A percentile compares a stretch with the other conserved stretches of the same genome.
phyloP scores from a whole-genome alignment of 1,140 invertebrate genomes.

The Hyles vespertilio region DNA sequence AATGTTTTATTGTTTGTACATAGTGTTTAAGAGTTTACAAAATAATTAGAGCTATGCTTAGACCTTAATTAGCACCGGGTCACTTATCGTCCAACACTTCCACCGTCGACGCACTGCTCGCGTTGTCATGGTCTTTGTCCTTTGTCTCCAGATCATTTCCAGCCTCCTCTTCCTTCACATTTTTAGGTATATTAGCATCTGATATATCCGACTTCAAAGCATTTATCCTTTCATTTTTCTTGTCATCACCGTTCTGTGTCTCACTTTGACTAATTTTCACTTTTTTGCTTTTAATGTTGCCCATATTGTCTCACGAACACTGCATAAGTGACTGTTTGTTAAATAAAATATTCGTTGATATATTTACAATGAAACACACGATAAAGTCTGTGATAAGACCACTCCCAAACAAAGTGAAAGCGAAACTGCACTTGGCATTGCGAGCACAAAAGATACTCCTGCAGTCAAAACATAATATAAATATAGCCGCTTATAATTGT shows the following conservation, averaged over 20 bases:
- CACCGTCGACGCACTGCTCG: conserved; percentile 63
- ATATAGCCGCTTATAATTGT: conserved; percentile 32
- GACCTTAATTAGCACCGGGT: conserved; percentile 14
- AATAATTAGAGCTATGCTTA: background rate
- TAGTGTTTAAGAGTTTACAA: background rate
- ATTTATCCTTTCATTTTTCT: conserved; percentile 44
- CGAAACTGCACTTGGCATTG: conserved; percentile 49
- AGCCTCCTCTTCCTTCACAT: conserved; percentile 16
- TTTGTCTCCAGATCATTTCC: conserved; percentile 25
- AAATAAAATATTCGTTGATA: conserved; percentile 34
- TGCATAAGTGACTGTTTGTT: conserved; percentile 31
- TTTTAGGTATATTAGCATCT: conserved; percentile 24
- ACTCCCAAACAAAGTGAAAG: conserved; percentile 41
- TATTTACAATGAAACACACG: conserved; percentile 13
- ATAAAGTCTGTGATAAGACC: conserved; percentile 35
- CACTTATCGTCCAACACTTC: conserved; percentile 67
- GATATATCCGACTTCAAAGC: conserved; percentile 50
- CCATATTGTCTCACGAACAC: conserved; percentile 43
- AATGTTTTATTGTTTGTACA: conserved; percentile 13
- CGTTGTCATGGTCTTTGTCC: conserved; percentile 50
- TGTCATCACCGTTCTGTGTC: conserved; percentile 23
- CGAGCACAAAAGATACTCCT: conserved; percentile 26
- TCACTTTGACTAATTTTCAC: conserved; percentile 55
- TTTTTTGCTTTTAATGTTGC: conserved; percentile 61
- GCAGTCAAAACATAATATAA: conserved; percentile 41